Percentiles rank a stretch among this genome's conserved stretches.
phyloP scores from a whole-genome alignment of 1,140 invertebrate species.

The Ooceraea biroi region DNA sequence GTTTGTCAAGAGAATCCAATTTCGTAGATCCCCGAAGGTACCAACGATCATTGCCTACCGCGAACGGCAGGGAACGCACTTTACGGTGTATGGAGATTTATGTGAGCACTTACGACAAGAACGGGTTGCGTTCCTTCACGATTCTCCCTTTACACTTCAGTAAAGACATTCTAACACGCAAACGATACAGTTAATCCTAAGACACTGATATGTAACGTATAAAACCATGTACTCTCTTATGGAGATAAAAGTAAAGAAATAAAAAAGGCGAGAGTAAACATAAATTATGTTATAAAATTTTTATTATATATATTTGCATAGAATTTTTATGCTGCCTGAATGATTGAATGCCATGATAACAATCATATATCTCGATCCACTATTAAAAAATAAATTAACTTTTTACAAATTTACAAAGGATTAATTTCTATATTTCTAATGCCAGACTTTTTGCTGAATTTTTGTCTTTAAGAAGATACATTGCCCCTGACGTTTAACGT shows the following conservation, averaged over 20 bases:
- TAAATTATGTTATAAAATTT: not conserved
- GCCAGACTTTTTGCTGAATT: conserved; percentile 5
- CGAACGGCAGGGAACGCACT: conserved; percentile 41
- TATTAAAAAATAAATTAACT: conserved; percentile 3
- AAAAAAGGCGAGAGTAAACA: not conserved
- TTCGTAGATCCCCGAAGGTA: conserved; percentile 50
- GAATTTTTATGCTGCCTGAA: not conserved
- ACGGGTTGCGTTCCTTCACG: conserved; percentile 1
- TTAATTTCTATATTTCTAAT: not conserved
- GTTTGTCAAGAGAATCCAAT: conserved; percentile 65
- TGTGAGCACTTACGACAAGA: conserved; percentile 38
- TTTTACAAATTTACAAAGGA: not conserved
- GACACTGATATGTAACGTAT: not conserved
- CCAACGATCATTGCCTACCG: conserved; percentile 48
- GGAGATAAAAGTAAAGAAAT: not conserved
- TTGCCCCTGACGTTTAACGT: conserved; percentile 36
- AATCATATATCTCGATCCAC: not conserved
- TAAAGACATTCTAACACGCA: conserved; percentile 15
- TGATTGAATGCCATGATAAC: too few species aligned
- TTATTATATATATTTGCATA: not conserved
- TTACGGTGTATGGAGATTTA: conserved; percentile 50
- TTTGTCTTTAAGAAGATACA: not conserved
- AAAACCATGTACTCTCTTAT: conserved; percentile 27
- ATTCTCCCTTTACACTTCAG: not conserved
- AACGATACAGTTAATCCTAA: conserved; percentile 47